Evolutionary conservation across 2,797 vertebrate genomes (phyloP).

Genomic region (Telmatherina bonti): DNA sequence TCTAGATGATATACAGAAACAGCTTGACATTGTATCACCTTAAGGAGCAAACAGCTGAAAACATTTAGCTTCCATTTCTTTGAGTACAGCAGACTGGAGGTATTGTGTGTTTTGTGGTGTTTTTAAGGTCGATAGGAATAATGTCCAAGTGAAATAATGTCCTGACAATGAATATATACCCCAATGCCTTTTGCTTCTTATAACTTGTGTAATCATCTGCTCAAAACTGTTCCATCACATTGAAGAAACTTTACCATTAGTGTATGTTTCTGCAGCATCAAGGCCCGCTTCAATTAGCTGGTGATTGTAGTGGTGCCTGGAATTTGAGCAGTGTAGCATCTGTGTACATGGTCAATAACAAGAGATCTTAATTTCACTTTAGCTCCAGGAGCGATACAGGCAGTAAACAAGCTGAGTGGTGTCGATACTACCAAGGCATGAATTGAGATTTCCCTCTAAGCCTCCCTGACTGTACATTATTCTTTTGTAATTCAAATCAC

Average conservation of each 20-base stretch:
- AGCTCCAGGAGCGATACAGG: not conserved
- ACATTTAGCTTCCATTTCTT: conserved; percentile 5
- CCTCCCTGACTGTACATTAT: not conserved
- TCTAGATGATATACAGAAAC: not conserved
- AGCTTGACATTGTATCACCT: conserved; percentile 21
- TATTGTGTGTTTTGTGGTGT: not conserved
- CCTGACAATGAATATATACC: too few relatives aligned
- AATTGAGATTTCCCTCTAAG: conserved; percentile 1
- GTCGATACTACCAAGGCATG: not conserved
- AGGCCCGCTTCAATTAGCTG: not conserved
- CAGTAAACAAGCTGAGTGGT: not conserved
- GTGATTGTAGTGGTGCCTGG: not conserved
- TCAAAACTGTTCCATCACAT: not conserved
- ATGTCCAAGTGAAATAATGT: too few relatives aligned
- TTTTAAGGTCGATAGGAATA: not conserved
- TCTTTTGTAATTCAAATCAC: not conserved
- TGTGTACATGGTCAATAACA: not conserved
- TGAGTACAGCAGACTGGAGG: not conserved
- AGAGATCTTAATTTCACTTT: not conserved
- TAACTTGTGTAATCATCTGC: not conserved
- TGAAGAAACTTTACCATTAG: not conserved
- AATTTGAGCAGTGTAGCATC: not conserved
- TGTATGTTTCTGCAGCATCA: not conserved
- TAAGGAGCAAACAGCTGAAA: conserved; percentile 29
- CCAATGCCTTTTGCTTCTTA: not conserved